These are phyloP conservation scores for Drosophila pandora DNA, from an alignment of 1,140 invertebrate species.

Conservation along the genomic window DNA sequence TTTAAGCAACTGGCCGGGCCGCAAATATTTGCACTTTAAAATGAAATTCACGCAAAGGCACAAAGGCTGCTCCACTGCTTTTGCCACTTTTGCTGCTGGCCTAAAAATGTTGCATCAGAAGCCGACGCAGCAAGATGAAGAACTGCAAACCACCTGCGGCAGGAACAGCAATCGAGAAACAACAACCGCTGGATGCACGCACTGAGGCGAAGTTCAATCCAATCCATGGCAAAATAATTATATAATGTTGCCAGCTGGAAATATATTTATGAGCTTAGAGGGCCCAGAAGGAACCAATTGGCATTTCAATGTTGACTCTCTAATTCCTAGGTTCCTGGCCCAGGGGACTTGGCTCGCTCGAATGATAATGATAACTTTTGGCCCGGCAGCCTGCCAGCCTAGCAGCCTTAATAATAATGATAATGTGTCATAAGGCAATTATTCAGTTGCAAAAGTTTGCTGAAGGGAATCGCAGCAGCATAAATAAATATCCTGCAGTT, in stretches of 20 bases:
- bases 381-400: constrained; percentile 26
- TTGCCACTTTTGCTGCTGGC: constrained; percentile 37
- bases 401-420: constrained; percentile 72
- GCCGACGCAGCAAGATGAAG: constrained; percentile 1
- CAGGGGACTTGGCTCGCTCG: constrained; percentile 32
- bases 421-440: constrained; percentile 82
- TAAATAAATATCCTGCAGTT: constrained; percentile 81
- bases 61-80: constrained; percentile 22
- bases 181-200: constrained; percentile 23
- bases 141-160: constrained; percentile 17
- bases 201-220: constrained; percentile 28
- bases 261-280: constrained; percentile 64
- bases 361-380: constrained; percentile 60
- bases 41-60: constrained; percentile 55
- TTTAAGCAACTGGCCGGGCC: constrained; percentile 53
- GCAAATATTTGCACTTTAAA: constrained; percentile 78
- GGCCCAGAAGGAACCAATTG: constrained; percentile 19
- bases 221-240: constrained; percentile 70
- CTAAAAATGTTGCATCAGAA: constrained; percentile 49
- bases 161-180: constrained; percentile 19
- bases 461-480: constrained; percentile 42
- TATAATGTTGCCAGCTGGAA: constrained; percentile 70
- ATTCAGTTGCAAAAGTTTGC: constrained; percentile 75
- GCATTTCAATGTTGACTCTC: constrained; percentile 43
- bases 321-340: constrained; percentile 52